Conservation (phyloP, 2,113 vertebrate species). For the Podarcis cretensis region DNA sequence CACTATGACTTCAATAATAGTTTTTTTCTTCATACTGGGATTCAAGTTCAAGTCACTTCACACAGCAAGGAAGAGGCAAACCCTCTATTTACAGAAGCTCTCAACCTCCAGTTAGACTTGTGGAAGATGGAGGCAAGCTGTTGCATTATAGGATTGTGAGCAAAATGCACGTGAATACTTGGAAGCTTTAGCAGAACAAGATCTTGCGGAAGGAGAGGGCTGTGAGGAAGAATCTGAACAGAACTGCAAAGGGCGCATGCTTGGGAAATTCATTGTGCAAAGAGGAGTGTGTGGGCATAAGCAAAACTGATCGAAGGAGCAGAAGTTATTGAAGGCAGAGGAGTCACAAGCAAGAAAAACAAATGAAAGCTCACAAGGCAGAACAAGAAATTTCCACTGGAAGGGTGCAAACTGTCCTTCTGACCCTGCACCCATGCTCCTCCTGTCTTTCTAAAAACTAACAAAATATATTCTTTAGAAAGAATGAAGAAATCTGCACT, state of each 20-base stretch:
- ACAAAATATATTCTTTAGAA: too few relatives aligned
- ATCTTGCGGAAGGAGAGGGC: not conserved
- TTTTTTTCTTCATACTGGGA: not conserved
- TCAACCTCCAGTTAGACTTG: not conserved
- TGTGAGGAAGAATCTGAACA: not conserved
- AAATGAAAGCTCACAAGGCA: not conserved
- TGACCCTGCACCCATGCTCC: too few relatives aligned
- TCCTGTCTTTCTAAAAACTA: too few relatives aligned
- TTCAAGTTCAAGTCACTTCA: not conserved
- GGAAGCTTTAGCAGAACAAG: not conserved
- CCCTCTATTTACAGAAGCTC: not conserved
- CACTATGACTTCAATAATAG: not conserved
- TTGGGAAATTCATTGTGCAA: not conserved
- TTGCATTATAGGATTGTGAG: not conserved
- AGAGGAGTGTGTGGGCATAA: not conserved
- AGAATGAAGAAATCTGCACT: too few relatives aligned
- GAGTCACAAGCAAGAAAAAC: not conserved
- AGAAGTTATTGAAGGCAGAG: not conserved
- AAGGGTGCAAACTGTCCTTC: not conserved
- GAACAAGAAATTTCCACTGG: not conserved
- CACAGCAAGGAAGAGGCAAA: not conserved
- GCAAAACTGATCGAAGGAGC: not conserved
- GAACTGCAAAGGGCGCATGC: not conserved
- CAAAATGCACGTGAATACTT: not conserved
- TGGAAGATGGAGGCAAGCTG: not conserved